Conservation (phyloP, 2,888 invertebrate species). For the Nesidiocoris tenuis region DNA sequence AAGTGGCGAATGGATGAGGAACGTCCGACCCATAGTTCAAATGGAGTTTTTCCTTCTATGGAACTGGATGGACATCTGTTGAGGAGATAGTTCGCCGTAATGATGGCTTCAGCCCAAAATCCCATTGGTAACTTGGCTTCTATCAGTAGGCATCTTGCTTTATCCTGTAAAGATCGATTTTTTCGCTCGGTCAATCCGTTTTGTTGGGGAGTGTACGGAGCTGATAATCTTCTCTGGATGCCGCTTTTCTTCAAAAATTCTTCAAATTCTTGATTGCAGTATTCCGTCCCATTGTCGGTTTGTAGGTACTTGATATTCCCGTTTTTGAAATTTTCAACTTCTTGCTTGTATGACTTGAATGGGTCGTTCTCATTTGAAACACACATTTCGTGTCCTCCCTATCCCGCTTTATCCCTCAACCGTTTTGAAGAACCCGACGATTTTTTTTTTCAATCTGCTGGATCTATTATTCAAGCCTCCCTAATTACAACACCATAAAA, state of each 20-base stretch:
- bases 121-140: slow-evolving; percentile 3
- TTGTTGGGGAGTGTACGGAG: too few species aligned
- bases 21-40: slow-evolving; percentile 21
- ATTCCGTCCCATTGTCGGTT: slow-evolving; percentile 51
- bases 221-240: too few species aligned
- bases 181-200: slow-evolving; percentile 44
- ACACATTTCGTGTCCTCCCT: too few species aligned
- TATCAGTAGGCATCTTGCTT: slow-evolving; percentile 49
- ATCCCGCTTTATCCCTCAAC: too few species aligned
- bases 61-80: slow-evolving; percentile 24
- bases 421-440: too few species aligned
- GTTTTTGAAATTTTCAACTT: slow-evolving; percentile 50
- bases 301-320: slow-evolving; percentile 6
- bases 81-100: slow-evolving; percentile 43
- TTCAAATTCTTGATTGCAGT: too few species aligned
- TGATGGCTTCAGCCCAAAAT: slow-evolving; percentile 49
- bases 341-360: slow-evolving; percentile 45
- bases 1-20: neutral
- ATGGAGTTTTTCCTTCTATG: slow-evolving; percentile 15
- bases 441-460: too few species aligned
- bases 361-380: too few species aligned
- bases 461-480: too few species aligned
- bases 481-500: too few species aligned
- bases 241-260: too few species aligned
- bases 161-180: slow-evolving; percentile 14